Percentiles rank a stretch among this genome's conserved stretches.
Evolutionary conservation across 2,113 vertebrate species (phyloP).

Genomic region (Piliocolobus tephrosceles): DNA sequence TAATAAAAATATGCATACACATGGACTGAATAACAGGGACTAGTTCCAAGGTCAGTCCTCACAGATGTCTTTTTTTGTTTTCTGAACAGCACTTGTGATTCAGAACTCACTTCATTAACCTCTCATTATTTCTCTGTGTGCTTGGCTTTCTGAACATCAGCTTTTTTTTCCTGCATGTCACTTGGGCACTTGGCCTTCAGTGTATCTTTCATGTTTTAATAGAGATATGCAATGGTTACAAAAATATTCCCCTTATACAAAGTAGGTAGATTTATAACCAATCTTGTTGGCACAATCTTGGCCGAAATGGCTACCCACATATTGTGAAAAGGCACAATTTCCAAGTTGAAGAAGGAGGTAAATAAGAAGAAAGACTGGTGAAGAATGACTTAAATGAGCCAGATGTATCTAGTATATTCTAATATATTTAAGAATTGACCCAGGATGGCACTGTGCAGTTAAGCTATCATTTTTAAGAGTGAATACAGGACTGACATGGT

Average conservation of each 20-base stretch:
- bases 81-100: background rate
- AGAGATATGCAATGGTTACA: background rate
- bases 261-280: constrained; percentile 3
- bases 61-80: constrained; percentile 17
- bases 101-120: background rate
- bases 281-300: background rate
- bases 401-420: background rate
- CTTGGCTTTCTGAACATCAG: background rate
- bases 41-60: background rate
- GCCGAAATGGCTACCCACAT: background rate
- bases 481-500: background rate
- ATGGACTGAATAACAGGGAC: background rate
- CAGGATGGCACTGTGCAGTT: background rate
- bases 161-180: background rate
- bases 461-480: background rate
- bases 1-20: background rate
- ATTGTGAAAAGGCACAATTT: constrained; percentile 34
- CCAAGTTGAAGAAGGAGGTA: background rate
- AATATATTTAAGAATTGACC: background rate
- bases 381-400: background rate
- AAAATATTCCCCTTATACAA: background rate
- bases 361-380: background rate
- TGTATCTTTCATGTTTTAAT: background rate
- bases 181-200: background rate
- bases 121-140: background rate